Evolutionary conservation across 1,140 invertebrate genomes (phyloP).

Genomic region (Meloidogyne chitwoodi): DNA sequence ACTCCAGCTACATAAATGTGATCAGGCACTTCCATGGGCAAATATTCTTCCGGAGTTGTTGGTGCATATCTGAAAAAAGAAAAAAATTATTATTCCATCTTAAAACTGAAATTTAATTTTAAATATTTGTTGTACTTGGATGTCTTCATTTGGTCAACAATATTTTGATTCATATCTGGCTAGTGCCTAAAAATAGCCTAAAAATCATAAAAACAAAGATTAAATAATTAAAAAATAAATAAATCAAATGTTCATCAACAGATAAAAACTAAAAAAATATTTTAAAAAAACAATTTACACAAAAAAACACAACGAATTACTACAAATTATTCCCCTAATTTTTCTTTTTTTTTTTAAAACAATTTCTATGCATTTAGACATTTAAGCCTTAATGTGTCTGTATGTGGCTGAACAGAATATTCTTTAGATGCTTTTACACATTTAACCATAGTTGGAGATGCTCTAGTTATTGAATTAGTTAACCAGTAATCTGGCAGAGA

Average conservation of each 20-base stretch:
- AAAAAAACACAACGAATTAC: neutral
- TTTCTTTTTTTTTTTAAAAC: neutral
- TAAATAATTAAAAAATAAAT: neutral
- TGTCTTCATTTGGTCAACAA: neutral
- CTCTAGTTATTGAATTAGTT: conserved; percentile 89
- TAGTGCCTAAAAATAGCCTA: neutral
- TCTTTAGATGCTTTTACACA: conserved; percentile 64
- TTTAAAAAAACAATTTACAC: neutral
- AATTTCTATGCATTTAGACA: neutral
- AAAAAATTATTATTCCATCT: too few relatives aligned
- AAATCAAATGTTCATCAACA: neutral
- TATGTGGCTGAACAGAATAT: conserved; percentile 11
- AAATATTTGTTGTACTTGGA: neutral
- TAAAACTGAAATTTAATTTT: too few relatives aligned
- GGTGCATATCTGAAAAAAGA: neutral
- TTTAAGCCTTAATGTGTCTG: conserved; percentile 6
- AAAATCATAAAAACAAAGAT: neutral
- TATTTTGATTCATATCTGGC: neutral
- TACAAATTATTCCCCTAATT: neutral
- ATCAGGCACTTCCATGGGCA: conserved; percentile 5
- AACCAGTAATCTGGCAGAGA: conserved; percentile 91
- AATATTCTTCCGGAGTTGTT: neutral
- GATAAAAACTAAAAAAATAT: neutral
- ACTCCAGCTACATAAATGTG: conserved; percentile 15
- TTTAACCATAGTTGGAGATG: conserved; percentile 97